A percentile compares a stretch with the other conserved stretches of the same genome.
These are phyloP conservation scores for Dicyrtomina minuta DNA, from an alignment of 2,888 invertebrate species.

Conservation along the genomic window DNA sequence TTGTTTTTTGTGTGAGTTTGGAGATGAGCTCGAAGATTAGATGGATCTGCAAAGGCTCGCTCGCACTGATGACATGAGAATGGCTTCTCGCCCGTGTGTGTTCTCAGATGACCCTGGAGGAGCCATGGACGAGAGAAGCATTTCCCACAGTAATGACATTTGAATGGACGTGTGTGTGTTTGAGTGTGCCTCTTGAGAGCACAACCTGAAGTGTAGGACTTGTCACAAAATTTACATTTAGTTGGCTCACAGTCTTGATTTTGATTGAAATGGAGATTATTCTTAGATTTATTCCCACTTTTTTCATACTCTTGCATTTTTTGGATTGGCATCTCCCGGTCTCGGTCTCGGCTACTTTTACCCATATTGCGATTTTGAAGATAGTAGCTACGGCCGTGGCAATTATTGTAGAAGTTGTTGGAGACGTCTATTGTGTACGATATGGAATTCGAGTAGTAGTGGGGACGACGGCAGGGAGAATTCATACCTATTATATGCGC, in stretches of 20 bases:
- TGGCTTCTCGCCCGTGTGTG: constrained; percentile 18
- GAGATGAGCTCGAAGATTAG: constrained; percentile 13
- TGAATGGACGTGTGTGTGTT: constrained; percentile 13
- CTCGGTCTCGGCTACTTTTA: no score
- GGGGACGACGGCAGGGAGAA: no score
- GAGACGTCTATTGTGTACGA: no score
- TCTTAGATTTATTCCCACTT: no score
- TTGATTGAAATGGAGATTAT: neutral
- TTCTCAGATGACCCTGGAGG: constrained; percentile 14
- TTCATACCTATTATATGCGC: no score
- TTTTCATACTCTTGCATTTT: no score
- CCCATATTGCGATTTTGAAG: no score
- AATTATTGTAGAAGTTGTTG: no score
- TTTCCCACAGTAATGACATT: neutral
- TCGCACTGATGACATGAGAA: neutral
- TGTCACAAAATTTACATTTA: constrained; percentile 1
- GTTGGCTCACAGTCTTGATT: neutral
- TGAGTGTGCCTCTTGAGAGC: constrained; percentile 9
- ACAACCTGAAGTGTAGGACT: neutral
- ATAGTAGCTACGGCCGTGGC: no score
- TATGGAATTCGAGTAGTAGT: no score
- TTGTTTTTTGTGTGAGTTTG: constrained; percentile 16
- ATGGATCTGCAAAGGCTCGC: constrained; percentile 3
- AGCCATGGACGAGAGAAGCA: constrained; percentile 18
- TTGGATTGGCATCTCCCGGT: no score